phyloP scores from a whole-genome alignment of 2,888 invertebrate genomes.

The Agrochola lota region DNA sequence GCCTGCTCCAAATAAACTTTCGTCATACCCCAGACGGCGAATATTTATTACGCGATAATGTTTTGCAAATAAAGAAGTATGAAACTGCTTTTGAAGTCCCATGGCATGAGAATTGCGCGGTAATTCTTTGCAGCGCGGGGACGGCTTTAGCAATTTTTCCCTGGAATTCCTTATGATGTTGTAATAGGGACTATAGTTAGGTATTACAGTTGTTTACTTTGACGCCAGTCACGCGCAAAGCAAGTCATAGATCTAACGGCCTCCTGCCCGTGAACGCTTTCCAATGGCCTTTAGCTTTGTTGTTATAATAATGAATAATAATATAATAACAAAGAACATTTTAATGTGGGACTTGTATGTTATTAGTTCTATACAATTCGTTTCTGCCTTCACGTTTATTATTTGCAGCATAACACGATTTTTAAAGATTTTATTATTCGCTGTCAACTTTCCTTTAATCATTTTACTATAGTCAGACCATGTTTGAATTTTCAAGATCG shows the following conservation, averaged over 20 bases:
- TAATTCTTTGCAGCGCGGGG: neutral
- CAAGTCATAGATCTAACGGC: constrained; percentile 16
- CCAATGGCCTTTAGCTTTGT: constrained; percentile 31
- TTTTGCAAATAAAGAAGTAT: neutral
- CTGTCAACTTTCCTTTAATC: neutral
- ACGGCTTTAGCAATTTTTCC: neutral
- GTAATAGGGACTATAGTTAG: neutral
- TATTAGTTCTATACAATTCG: constrained; percentile 8
- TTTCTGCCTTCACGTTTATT: neutral
- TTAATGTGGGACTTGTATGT: constrained; percentile 4
- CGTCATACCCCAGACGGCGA: neutral
- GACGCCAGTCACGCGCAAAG: constrained; percentile 13
- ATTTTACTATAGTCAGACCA: neutral
- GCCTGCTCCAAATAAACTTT: neutral
- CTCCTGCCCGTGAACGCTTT: constrained; percentile 25
- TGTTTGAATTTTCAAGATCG: constrained; percentile 2
- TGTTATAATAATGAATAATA: constrained; percentile 4
- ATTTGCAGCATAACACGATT: neutral
- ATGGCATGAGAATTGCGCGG: neutral
- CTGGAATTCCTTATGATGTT: neutral
- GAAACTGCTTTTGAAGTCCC: neutral
- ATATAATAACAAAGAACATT: constrained; percentile 5
- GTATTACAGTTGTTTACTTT: constrained; percentile 25
- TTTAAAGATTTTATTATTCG: constrained; percentile 3
- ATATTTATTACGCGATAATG: neutral